Percentiles rank a stretch among this genome's conserved stretches.
Evolutionary conservation across 2,797 vertebrate species (phyloP).

Genomic region (Typhlichthys subterraneus): DNA sequence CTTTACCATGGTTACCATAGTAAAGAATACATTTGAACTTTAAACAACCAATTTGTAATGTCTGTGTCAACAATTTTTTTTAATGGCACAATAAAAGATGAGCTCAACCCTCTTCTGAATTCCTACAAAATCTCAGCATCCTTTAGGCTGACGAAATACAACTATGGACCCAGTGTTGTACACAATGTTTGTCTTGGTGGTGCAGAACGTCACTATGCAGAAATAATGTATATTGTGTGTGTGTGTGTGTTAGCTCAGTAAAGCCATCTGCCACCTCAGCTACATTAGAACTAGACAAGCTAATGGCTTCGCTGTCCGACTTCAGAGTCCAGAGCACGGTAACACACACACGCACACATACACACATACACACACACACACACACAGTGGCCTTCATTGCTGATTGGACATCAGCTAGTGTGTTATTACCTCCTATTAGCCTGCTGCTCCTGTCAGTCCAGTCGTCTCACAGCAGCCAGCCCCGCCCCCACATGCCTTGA

Average conservation of each 20-base stretch:
- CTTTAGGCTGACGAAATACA: too few species aligned
- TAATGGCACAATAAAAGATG: too few species aligned
- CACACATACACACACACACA: too few species aligned
- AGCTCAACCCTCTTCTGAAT: too few species aligned
- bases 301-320: conserved; percentile 93
- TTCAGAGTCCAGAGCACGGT: conserved; percentile 91
- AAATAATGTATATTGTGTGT: background rate
- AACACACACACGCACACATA: conserved; percentile 46
- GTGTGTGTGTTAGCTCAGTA: conserved; percentile 54
- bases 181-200: background rate
- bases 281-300: conserved; percentile 88
- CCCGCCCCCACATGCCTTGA: conserved; percentile 56
- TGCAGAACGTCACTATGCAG: background rate
- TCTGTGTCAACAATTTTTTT: too few species aligned
- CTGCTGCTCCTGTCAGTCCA: conserved; percentile 64
- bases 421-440: conserved; percentile 51
- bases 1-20: background rate
- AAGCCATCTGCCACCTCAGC: conserved; percentile 88
- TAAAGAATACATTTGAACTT: too few species aligned
- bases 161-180: too few species aligned
- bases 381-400: too few species aligned
- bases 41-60: too few species aligned
- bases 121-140: too few species aligned
- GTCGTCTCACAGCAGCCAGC: conserved; percentile 62
- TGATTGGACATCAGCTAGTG: background rate